A percentile compares a stretch with the other conserved stretches of the same genome.
Conservation (phyloP, 2,888 invertebrate species). For the Zaprionus bogoriensis region DNA sequence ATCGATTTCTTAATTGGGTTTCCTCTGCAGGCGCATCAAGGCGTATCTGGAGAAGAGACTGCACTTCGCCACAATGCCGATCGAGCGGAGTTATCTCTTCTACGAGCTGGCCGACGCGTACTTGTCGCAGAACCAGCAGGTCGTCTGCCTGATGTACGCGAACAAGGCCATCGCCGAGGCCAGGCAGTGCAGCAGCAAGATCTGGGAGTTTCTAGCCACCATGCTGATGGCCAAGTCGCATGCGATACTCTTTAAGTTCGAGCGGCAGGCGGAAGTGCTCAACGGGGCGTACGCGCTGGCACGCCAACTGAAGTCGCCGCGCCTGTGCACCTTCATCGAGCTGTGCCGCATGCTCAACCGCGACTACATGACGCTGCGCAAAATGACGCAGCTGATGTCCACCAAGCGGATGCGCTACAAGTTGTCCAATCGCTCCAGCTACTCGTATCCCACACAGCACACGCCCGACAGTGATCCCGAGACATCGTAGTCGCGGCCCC, state of each 20-base stretch:
- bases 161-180: slow-evolving; percentile 56
- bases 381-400: slow-evolving; percentile 53
- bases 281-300: slow-evolving; percentile 64
- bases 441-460: not conserved
- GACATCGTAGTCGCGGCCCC: not conserved
- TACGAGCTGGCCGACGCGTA: slow-evolving; percentile 63
- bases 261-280: slow-evolving; percentile 72
- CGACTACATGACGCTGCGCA: slow-evolving; percentile 70
- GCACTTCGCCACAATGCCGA: slow-evolving; percentile 47
- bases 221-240: slow-evolving; percentile 76
- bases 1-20: not conserved
- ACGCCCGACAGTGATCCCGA: not conserved
- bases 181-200: slow-evolving; percentile 61
- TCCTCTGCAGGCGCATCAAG: slow-evolving; percentile 1
- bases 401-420: slow-evolving; percentile 33
- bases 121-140: slow-evolving; percentile 45
- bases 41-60: slow-evolving; percentile 49
- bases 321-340: slow-evolving; percentile 66
- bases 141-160: slow-evolving; percentile 34
- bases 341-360: slow-evolving; percentile 69
- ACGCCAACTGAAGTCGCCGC: slow-evolving; percentile 54
- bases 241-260: slow-evolving; percentile 74
- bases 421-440: slow-evolving; percentile 21
- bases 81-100: slow-evolving; percentile 61
- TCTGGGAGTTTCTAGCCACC: slow-evolving; percentile 75